These are phyloP conservation scores for Caenorhabditis uteleia DNA, from an alignment of 2,888 invertebrate species.

Conservation along the genomic window DNA sequence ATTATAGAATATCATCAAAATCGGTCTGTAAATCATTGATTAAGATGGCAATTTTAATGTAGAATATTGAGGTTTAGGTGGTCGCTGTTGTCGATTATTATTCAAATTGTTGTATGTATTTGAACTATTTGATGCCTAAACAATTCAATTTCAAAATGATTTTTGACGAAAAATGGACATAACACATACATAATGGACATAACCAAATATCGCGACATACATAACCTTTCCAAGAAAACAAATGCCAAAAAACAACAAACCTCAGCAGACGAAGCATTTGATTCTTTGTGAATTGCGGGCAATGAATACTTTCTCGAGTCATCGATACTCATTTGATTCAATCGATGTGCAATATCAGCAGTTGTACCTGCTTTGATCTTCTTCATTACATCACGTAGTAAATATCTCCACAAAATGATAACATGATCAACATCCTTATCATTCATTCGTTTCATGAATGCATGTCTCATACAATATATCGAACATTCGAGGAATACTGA, in stretches of 20 bases:
- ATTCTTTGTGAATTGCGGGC: constrained; percentile 38
- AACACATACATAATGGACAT: too few species aligned
- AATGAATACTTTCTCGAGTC: constrained; percentile 37
- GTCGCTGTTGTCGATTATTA: too few species aligned
- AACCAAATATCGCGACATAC: too few species aligned
- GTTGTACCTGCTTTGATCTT: constrained; percentile 61
- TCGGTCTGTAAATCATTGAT: constrained; percentile 48
- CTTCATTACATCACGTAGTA: constrained; percentile 59
- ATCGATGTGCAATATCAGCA: constrained; percentile 52
- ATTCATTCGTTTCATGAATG: constrained; percentile 39
- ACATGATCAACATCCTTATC: constrained; percentile 54
- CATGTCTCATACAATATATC: constrained; percentile 53
- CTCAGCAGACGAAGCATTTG: constrained; percentile 30
- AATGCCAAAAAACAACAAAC: constrained; percentile 3
- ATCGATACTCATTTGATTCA: constrained; percentile 49
- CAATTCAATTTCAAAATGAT: too few species aligned
- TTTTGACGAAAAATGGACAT: too few species aligned
- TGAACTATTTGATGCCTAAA: too few species aligned
- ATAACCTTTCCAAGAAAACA: not conserved
- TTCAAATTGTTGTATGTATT: too few species aligned
- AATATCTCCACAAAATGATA: constrained; percentile 57
- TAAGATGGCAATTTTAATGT: too few species aligned
- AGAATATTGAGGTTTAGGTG: too few species aligned
- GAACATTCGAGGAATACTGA: constrained; percentile 61
- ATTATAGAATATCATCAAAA: constrained; percentile 45